Base-by-base conservation (phyloP, 2,797 vertebrate species). In the Sebastiscus albofasciatus region DNA sequence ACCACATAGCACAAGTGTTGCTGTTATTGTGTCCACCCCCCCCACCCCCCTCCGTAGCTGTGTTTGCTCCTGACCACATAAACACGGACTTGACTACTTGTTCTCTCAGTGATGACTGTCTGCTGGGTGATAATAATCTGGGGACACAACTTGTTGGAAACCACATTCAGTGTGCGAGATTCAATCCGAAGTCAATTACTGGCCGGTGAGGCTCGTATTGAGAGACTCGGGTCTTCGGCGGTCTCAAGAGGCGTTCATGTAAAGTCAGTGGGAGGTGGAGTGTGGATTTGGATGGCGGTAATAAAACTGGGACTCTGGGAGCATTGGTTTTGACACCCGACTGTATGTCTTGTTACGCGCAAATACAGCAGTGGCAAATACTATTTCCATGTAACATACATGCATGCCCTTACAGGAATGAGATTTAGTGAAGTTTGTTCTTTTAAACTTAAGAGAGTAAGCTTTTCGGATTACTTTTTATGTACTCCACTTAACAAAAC, bases 131-230 rank as follows among this genome's bases (percentile, higher is more conserved):
- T 75, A 82, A 83, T 84, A 77, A 60, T 83, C 77, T 68, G 55
- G 29, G 77, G 72, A 59, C 22, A 42, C 49, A 62, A 64, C 33
- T n/a, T 83, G 62, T 71, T 75, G 60, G 33, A 78, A 86, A 84
- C 13, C 46, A 34, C 77, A 78, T 67, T 31, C 39, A 34, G 52
- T 39, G 77, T 78, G 75, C 0, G 2, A 89, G 39, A 81, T 79
- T 80, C 36, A 76, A 75, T 85, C 56, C 66, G 46, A 54, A 79
- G 72, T 67, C 77, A 84, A 81, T 87, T 72, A 84, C 59, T 67
- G 60, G 4, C 6, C 20, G 26, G 14, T 59, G 6, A 0, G n/a
- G 3, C 60, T 72, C 49, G 67, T 70, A 18, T 69, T 31, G 62
- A 33, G 31, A 42, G 39, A 33, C 31, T n/a, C 1, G 6, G 68